Evolutionary conservation across 2,888 invertebrate species (phyloP).

Genomic region (Allolobophora icterica): DNA sequence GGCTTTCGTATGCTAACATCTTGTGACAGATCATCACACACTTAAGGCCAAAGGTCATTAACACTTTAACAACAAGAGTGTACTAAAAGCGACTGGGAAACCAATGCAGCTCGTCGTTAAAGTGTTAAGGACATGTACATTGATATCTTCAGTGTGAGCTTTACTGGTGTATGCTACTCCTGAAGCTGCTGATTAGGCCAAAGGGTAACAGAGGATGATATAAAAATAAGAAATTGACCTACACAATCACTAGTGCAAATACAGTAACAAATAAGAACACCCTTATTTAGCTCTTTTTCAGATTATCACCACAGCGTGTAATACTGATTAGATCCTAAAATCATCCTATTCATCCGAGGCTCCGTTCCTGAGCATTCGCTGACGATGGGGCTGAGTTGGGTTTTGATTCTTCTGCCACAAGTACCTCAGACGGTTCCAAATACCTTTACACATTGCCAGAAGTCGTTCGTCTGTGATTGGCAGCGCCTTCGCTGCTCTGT

Average conservation of each 20-base stretch:
- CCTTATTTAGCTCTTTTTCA: not conserved
- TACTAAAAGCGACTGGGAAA: too few relatives aligned
- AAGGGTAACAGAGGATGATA: not conserved
- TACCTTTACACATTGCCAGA: constrained; percentile 42
- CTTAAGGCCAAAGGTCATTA: not conserved
- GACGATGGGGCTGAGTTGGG: not conserved
- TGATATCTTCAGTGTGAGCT: not conserved
- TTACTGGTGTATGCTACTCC: not conserved
- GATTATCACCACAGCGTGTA: not conserved
- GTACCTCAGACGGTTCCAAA: constrained; percentile 45
- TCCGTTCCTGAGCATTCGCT: not conserved
- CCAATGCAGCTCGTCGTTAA: too few relatives aligned
- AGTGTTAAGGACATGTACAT: not conserved
- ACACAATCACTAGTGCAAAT: not conserved
- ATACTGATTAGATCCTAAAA: not conserved
- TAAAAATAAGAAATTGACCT: not conserved
- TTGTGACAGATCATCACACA: not conserved
- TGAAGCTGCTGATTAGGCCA: not conserved
- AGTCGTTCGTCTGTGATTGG: constrained; percentile 31
- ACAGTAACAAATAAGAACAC: not conserved
- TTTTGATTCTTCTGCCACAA: constrained; percentile 18
- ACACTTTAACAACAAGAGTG: too few relatives aligned
- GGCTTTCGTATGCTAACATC: not conserved
- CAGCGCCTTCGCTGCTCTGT: constrained; percentile 32
- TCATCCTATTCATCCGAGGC: not conserved